These are phyloP conservation scores for Euspilapteryx auroguttella DNA, from an alignment of 2,888 invertebrate genomes.

Conservation along the genomic window DNA sequence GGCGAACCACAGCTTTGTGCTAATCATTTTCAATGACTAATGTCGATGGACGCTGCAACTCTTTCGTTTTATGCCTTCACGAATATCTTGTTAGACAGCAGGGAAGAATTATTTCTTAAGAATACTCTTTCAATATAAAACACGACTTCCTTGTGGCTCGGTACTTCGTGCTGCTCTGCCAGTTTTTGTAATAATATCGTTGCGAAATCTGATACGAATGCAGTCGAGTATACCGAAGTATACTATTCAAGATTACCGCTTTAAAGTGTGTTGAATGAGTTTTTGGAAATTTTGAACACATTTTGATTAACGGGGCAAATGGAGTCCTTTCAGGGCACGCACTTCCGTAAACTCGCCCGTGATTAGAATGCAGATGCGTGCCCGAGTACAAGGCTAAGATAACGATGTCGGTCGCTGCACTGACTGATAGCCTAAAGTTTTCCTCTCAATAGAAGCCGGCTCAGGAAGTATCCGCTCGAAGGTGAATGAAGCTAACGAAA, in stretches of 20 bases:
- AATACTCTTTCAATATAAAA: no score
- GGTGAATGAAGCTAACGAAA: constrained; percentile 40
- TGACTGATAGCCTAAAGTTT: constrained; percentile 18
- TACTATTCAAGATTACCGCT: no score
- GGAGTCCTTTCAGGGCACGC: no score
- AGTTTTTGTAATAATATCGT: no score
- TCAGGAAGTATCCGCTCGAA: constrained; percentile 44
- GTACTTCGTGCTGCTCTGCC: no score
- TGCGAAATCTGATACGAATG: no score
- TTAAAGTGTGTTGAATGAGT: no score
- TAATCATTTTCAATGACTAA: constrained; percentile 27
- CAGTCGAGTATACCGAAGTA: no score
- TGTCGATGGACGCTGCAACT: constrained; percentile 15
- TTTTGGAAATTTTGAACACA: no score
- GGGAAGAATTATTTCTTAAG: no score
- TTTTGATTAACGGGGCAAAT: no score
- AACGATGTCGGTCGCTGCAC: constrained; percentile 52
- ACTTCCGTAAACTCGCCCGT: constrained; percentile 54
- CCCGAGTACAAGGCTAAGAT: constrained; percentile 53
- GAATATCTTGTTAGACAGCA: constrained; percentile 5
- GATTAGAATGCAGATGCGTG: constrained; percentile 57
- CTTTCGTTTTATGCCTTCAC: constrained; percentile 12
- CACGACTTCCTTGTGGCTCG: no score
- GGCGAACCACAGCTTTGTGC: constrained; percentile 19
- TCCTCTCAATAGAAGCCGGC: constrained; percentile 27